Conservation (phyloP, 1,140 invertebrate genomes). For the Muscidifurax raptorellus region DNA sequence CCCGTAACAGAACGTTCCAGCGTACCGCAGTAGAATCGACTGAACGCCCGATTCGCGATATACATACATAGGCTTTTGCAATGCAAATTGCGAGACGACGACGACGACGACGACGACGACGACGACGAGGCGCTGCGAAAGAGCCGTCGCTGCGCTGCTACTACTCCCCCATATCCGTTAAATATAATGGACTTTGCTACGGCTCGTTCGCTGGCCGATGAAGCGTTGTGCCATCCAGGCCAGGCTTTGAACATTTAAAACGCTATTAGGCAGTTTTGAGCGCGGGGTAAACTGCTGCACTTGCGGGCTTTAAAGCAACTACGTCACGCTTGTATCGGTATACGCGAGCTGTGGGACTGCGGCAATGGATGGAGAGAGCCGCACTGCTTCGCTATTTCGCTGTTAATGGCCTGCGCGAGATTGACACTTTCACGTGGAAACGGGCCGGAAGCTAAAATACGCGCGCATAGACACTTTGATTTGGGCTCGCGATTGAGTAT, state of each 20-base stretch:
- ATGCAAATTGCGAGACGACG: conserved; percentile 65
- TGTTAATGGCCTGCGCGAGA: not conserved
- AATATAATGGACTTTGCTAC: not conserved
- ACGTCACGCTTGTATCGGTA: not conserved
- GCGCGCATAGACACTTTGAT: not conserved
- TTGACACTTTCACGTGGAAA: not conserved
- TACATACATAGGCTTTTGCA: conserved; percentile 63
- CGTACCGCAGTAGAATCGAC: not conserved
- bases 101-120: too few relatives aligned
- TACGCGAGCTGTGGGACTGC: too few relatives aligned
- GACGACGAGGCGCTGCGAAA: not conserved
- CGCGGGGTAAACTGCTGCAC: not conserved
- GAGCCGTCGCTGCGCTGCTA: too few relatives aligned
- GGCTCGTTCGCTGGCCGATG: not conserved
- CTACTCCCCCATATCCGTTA: not conserved
- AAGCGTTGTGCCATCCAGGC: not conserved
- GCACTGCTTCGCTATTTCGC: not conserved
- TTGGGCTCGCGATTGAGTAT: not conserved
- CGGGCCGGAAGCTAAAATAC: not conserved
- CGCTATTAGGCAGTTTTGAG: not conserved
- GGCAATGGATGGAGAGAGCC: not conserved
- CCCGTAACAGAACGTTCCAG: not conserved
- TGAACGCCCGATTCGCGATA: conserved; percentile 36
- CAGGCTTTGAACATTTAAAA: not conserved
- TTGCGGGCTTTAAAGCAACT: not conserved